Evolutionary conservation across 1,140 invertebrate genomes (phyloP).

Genomic region (Gonioctena quinquepunctata): DNA sequence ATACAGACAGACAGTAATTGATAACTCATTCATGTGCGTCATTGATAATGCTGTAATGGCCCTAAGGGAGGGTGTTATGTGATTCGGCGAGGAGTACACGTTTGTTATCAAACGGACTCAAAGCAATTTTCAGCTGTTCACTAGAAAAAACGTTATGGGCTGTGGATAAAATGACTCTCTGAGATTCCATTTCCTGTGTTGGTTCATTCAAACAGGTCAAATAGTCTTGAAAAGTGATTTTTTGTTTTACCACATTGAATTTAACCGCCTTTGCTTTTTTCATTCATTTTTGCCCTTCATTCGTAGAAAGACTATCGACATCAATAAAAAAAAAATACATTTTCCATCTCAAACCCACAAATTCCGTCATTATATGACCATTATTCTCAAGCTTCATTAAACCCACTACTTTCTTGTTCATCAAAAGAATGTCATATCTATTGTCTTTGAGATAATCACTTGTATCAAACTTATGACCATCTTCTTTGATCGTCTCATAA

Average conservation of each 20-base stretch:
- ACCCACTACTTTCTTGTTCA: conserved; percentile 58
- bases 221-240: conserved; percentile 39
- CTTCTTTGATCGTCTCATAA: conserved; percentile 41
- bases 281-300: neutral
- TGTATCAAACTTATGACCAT: conserved; percentile 44
- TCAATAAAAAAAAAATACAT: conserved; percentile 47
- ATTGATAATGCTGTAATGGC: too few relatives aligned
- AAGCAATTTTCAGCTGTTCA: conserved; percentile 23
- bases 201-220: conserved; percentile 26
- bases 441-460: conserved; percentile 37
- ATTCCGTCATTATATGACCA: conserved; percentile 29
- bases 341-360: conserved; percentile 52
- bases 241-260: conserved; percentile 30
- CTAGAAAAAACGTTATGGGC: conserved; percentile 35
- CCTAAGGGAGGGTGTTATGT: too few relatives aligned
- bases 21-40: too few relatives aligned
- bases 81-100: too few relatives aligned
- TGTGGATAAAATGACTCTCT: conserved; percentile 17
- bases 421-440: conserved; percentile 37
- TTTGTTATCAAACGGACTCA: neutral
- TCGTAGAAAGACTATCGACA: too few relatives aligned
- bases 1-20: too few relatives aligned
- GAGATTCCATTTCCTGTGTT: conserved; percentile 12
- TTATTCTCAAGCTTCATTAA: conserved; percentile 56
- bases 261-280: conserved; percentile 37